Conservation (phyloP, 2,113 vertebrate species). For the Urocolius indicus region DNA sequence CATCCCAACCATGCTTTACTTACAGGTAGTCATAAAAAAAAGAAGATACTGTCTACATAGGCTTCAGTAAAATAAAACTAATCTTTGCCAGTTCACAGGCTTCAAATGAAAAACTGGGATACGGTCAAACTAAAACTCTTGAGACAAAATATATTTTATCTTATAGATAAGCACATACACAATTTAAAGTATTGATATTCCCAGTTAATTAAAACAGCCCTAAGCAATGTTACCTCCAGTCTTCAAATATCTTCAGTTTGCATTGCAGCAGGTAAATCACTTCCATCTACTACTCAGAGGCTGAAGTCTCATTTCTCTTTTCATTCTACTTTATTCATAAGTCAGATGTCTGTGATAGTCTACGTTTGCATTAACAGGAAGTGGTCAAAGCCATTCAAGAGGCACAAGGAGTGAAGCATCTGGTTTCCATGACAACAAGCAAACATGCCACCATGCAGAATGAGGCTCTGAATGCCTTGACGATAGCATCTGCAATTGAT, state of each 20-base stretch:
- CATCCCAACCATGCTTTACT: background rate
- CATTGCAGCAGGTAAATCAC: background rate
- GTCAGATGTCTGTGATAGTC: background rate
- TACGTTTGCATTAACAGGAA: conserved; percentile 76
- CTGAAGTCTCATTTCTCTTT: background rate
- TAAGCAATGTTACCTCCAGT: background rate
- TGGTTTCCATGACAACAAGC: conserved; percentile 88
- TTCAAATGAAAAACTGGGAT: background rate
- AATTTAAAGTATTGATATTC: background rate
- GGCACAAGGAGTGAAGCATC: conserved; percentile 84
- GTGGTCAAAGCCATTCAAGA: conserved; percentile 84
- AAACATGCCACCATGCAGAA: conserved; percentile 89
- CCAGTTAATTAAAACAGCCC: background rate
- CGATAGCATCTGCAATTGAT: conserved; percentile 84
- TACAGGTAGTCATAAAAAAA: background rate
- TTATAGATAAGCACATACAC: background rate
- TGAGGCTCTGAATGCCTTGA: conserved; percentile 86
- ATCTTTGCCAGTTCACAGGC: background rate
- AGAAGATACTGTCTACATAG: background rate
- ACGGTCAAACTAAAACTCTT: background rate
- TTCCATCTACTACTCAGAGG: background rate
- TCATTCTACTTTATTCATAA: background rate
- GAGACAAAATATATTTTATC: background rate
- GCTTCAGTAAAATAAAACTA: background rate
- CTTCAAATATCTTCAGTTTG: background rate